Percentiles rank a stretch among this genome's conserved stretches.
Evolutionary conservation across 2,888 invertebrate genomes (phyloP).

Genomic region (Dinocampus coccinellae): DNA sequence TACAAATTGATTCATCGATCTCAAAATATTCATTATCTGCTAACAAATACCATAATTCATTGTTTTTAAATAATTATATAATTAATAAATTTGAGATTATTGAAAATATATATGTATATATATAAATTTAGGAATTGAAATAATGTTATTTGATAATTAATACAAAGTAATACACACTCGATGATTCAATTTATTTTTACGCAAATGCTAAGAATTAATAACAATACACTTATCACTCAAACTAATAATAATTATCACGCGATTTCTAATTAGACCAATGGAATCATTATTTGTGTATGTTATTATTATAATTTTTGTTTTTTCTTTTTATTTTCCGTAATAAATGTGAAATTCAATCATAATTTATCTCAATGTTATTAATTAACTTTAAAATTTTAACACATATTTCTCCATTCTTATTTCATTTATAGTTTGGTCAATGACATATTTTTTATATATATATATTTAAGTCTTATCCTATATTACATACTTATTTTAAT

Average conservation of each 20-base stretch:
- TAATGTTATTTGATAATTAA: neutral
- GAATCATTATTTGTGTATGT: neutral
- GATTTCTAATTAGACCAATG: neutral
- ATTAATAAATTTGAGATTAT: too few relatives aligned
- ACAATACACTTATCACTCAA: too few relatives aligned
- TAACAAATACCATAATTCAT: too few relatives aligned
- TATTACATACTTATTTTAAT: constrained; percentile 17
- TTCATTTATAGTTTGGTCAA: constrained; percentile 18
- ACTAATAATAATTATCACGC: too few relatives aligned
- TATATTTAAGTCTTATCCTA: constrained; percentile 7
- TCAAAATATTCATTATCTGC: too few relatives aligned
- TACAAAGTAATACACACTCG: neutral
- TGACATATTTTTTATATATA: constrained; percentile 19
- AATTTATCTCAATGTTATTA: too few relatives aligned
- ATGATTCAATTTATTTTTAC: constrained; percentile 25
- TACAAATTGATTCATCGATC: too few relatives aligned
- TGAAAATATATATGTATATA: too few relatives aligned
- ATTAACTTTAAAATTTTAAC: neutral
- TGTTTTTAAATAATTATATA: too few relatives aligned
- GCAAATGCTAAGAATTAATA: constrained; percentile 19
- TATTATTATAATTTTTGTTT: too few relatives aligned
- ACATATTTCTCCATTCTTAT: neutral
- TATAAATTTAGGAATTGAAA: neutral
- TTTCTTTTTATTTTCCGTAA: neutral
- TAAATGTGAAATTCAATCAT: neutral